phyloP scores from a whole-genome alignment of 2,888 invertebrate genomes.

The Chaetogeoica ovagalla region DNA sequence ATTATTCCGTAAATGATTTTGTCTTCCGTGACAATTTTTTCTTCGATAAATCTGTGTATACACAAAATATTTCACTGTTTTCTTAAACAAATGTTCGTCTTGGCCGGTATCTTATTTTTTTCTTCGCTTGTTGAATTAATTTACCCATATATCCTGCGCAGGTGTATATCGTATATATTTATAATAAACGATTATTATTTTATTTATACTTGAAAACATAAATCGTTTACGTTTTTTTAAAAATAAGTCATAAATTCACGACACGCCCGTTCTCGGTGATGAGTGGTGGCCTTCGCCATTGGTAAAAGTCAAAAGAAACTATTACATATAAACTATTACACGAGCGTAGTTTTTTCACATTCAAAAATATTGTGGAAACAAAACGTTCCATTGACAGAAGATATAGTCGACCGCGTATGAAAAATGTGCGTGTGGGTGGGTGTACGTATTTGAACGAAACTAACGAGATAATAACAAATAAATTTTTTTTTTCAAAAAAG shows the following conservation, averaged over 20 bases:
- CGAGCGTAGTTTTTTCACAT: neutral
- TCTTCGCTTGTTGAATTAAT: no score
- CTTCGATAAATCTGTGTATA: no score
- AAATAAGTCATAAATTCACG: slow-evolving; percentile 7
- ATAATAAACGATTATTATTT: no score
- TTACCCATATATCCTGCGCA: no score
- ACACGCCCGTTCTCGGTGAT: neutral
- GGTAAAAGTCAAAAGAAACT: slow-evolving; percentile 15
- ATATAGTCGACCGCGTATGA: neutral
- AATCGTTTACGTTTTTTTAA: slow-evolving; percentile 10
- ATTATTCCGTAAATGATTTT: no score
- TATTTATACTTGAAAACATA: neutral
- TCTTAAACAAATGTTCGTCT: no score
- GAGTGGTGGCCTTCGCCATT: neutral
- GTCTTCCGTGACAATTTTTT: no score
- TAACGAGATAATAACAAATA: neutral
- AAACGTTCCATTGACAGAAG: neutral
- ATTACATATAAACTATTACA: no score
- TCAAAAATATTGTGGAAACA: neutral
- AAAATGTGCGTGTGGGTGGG: no score
- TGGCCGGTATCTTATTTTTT: no score
- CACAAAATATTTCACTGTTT: no score
- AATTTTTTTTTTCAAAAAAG: neutral
- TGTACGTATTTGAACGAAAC: neutral
- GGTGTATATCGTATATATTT: no score